phyloP scores from a whole-genome alignment of 1,140 invertebrate species.

The Acromyrmex echinatior region DNA sequence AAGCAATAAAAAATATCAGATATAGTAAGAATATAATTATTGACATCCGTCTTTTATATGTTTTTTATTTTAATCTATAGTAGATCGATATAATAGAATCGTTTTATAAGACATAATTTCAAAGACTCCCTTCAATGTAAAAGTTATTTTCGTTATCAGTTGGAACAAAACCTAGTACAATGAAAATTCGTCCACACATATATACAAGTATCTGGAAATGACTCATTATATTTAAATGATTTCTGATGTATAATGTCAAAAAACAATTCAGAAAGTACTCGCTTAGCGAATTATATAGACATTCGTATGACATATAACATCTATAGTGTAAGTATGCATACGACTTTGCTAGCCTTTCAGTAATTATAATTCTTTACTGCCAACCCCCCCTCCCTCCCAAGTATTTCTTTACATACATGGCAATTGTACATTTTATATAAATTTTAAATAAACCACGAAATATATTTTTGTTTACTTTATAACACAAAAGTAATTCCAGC shows the following conservation, averaged over 20 bases:
- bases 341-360: neutral
- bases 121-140: neutral
- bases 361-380: constrained; percentile 43
- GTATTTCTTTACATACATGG: constrained; percentile 53
- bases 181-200: neutral
- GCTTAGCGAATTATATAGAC: neutral
- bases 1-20: neutral
- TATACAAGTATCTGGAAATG: neutral
- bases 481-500: neutral
- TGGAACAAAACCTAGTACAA: neutral
- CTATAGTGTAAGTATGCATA: neutral
- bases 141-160: neutral
- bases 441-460: constrained; percentile 19
- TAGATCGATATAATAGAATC: constrained; percentile 9
- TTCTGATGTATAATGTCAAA: neutral
- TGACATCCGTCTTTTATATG: constrained; percentile 14
- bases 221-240: neutral
- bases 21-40: constrained; percentile 16
- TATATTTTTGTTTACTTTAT: constrained; percentile 19
- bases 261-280: neutral
- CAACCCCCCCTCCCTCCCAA: constrained; percentile 31
- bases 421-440: constrained; percentile 34
- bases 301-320: neutral
- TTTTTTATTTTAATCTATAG: constrained; percentile 12
- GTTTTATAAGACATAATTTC: constrained; percentile 6